Evolutionary conservation across 2,113 vertebrate genomes (phyloP).

Genomic region (Apodemus speciosus): DNA sequence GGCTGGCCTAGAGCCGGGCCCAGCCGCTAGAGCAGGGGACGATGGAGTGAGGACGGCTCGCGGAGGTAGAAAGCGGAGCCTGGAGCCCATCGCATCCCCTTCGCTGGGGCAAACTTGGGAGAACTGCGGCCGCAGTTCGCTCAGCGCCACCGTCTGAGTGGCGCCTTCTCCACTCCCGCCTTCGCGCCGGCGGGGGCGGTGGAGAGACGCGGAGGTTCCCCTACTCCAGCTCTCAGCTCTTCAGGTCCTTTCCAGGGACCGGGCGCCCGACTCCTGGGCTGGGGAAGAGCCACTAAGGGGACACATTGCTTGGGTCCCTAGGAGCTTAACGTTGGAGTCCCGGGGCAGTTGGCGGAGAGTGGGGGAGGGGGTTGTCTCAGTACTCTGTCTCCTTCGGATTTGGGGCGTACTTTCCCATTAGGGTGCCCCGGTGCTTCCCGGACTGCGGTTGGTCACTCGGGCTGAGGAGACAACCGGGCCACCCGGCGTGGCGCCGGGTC

Average conservation of each 20-base stretch:
- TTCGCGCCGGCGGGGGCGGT: conserved; percentile 66
- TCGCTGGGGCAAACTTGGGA: conserved; percentile 81
- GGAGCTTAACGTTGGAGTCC: background rate
- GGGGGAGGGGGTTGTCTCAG: background rate
- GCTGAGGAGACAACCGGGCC: background rate
- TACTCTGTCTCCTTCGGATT: background rate
- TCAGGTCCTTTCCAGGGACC: background rate
- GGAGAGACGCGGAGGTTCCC: conserved; percentile 41
- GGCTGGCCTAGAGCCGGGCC: background rate
- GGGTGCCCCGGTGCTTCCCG: background rate
- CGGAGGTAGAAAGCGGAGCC: background rate
- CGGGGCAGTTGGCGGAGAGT: background rate
- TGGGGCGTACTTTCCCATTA: conserved; percentile 47
- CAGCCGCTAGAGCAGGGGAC: background rate
- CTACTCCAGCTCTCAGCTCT: background rate
- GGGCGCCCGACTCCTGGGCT: background rate
- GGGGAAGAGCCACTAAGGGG: background rate
- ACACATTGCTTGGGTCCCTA: background rate
- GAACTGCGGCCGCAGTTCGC: conserved; percentile 79
- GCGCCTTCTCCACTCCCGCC: conserved; percentile 76
- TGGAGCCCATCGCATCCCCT: conserved; percentile 29
- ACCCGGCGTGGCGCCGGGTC: background rate
- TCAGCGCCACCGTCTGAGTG: conserved; percentile 70
- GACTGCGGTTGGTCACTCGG: background rate
- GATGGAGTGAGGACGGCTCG: background rate